Conservation (phyloP, 1,140 invertebrate genomes). For the Anadara kagoshimensis region DNA sequence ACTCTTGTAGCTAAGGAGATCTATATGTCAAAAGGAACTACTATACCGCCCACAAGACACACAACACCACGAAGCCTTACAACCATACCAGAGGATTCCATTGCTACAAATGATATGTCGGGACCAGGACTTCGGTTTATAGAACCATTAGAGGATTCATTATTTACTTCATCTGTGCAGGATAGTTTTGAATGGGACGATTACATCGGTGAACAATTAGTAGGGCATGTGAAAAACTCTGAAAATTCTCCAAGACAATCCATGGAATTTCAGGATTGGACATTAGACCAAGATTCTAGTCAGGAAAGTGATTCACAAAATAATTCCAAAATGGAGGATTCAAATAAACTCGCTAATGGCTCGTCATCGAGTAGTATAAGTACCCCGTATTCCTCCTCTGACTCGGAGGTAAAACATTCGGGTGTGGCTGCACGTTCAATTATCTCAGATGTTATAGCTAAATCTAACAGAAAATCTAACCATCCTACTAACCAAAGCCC, state of each 20-base stretch:
- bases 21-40: constrained; percentile 61
- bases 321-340: constrained; percentile 42
- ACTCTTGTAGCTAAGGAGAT: constrained; percentile 59
- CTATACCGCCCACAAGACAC: constrained; percentile 40
- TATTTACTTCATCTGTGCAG: constrained; percentile 19
- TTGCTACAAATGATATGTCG: constrained; percentile 39
- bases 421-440: constrained; percentile 14
- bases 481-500: constrained; percentile 19
- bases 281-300: constrained; percentile 53
- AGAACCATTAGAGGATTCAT: constrained; percentile 46
- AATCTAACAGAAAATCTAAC: constrained; percentile 26
- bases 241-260: constrained; percentile 47
- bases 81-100: constrained; percentile 65
- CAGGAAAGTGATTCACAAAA: constrained; percentile 40
- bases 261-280: constrained; percentile 63
- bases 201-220: constrained; percentile 59
- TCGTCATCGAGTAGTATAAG: constrained; percentile 17
- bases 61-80: constrained; percentile 49
- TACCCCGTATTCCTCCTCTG: constrained; percentile 29
- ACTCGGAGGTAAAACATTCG: constrained; percentile 48
- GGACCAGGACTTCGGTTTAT: constrained; percentile 50
- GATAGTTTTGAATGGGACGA: constrained; percentile 70
- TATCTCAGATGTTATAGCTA: constrained; percentile 24
- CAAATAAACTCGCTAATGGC: constrained; percentile 6
- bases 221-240: constrained; percentile 48